phyloP scores from a whole-genome alignment of 2,888 invertebrate genomes.

The Drosophila anceps region DNA sequence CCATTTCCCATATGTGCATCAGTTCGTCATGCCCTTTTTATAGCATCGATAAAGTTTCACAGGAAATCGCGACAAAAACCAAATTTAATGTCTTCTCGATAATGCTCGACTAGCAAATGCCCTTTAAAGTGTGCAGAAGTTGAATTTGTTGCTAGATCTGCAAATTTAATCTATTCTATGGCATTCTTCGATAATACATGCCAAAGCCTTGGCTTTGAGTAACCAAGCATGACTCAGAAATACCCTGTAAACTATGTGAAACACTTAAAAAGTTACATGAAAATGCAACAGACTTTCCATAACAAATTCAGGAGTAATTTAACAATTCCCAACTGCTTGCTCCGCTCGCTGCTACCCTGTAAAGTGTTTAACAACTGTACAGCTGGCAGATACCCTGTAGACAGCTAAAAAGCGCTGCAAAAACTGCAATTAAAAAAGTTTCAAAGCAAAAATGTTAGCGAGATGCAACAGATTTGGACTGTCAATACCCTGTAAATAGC shows the following conservation, averaged over 20 bases:
- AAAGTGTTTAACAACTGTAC: not conserved
- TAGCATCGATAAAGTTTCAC: slow-evolving; percentile 53
- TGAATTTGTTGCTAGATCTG: not conserved
- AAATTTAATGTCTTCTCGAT: not conserved
- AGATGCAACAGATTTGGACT: no score
- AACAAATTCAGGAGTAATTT: not conserved
- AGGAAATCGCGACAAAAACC: slow-evolving; percentile 20
- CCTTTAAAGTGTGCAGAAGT: not conserved
- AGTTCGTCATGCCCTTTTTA: slow-evolving; percentile 32
- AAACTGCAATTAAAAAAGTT: no score
- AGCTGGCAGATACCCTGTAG: slow-evolving; percentile 7
- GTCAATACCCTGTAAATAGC: no score
- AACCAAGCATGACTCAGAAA: not conserved
- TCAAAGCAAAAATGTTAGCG: no score
- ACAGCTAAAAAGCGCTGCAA: no score
- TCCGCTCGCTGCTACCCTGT: slow-evolving; percentile 1
- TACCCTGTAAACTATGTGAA: not conserved
- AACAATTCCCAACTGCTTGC: not conserved
- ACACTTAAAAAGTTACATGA: not conserved
- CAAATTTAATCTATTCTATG: not conserved
- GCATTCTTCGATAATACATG: not conserved
- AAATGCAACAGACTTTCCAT: no score
- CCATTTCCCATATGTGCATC: slow-evolving; percentile 4
- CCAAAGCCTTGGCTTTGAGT: not conserved
- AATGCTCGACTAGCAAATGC: slow-evolving; percentile 1